Conservation (phyloP, 35 echinoderm and acorn worm species). For the Anneissia japonica region DNA sequence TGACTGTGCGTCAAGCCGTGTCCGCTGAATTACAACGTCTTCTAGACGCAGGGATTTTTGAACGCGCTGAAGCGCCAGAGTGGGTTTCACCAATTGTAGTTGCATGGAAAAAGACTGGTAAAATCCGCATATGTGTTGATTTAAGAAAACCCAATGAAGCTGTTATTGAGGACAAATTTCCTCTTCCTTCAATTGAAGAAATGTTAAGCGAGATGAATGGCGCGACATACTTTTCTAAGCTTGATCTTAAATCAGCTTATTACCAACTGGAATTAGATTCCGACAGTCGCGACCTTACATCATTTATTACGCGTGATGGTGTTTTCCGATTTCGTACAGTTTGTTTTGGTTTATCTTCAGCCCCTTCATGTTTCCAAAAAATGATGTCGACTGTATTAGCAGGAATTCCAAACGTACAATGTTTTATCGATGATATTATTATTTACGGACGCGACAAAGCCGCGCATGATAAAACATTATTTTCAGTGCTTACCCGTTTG, state of each 20-base stretch:
- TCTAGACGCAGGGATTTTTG: neutral
- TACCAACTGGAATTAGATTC: conserved; percentile 18
- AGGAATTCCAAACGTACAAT: neutral
- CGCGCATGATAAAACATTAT: neutral
- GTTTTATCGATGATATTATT: conserved; percentile 21
- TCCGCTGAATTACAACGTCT: neutral
- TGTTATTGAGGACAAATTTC: conserved; percentile 1
- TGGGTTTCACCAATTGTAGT: conserved; percentile 19
- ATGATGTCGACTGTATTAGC: conserved; percentile 4
- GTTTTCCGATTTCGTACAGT: conserved; percentile 41
- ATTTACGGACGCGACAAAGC: conserved; percentile 5
- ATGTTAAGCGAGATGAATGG: neutral
- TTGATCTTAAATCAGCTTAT: conserved; percentile 49
- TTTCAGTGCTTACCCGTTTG: neutral
- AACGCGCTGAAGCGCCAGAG: neutral
- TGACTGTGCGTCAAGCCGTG: conserved; percentile 17
- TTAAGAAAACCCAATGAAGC: conserved; percentile 19
- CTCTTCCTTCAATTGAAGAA: neutral
- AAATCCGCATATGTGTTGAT: neutral
- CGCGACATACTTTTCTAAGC: conserved; percentile 43
- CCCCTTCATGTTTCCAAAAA: conserved; percentile 50
- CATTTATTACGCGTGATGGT: conserved; percentile 61
- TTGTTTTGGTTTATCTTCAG: conserved; percentile 60
- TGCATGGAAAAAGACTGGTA: neutral
- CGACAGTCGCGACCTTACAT: conserved; percentile 33